Evolutionary conservation across 1,140 invertebrate species (phyloP), one percentile per base, ranked within the genome.

Genomic region (Dryas iulia): DNA sequence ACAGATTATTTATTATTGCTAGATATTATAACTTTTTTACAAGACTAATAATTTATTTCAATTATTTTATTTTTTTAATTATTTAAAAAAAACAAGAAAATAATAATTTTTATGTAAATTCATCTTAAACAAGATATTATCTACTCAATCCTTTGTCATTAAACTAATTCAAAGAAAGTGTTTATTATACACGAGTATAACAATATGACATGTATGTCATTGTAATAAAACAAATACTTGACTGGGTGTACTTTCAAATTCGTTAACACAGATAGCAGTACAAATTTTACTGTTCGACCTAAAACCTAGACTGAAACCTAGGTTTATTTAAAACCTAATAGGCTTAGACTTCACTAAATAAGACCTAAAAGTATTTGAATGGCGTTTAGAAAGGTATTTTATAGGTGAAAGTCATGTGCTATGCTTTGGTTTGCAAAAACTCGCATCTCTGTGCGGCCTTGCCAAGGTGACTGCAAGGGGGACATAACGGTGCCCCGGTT

Each of bases 401-500:
- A 84, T 87, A 84, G 89, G 89, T 90, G 89, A 91, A 91, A 91
- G 89, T 91, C 87, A 86, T 89, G 80, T 84, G 78, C 84, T 85
- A 84, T 81, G 79, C 75, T 79, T 47, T 47, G 12, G 39, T 47
- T 86, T 84, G 89, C 87, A 90, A 91, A 91, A 91, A 91, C 86
- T 89, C 78, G 82, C 84, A 88, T 89, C 89, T 87, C 83, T 69
- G 66, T 70, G 80, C 87, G 89, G 89, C 89, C 89, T 91, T 91
- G 89, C 80, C 89, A 91, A 91, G 89, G 89, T 91, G 81, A 91
- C 72, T 87, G 87, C 89, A 89, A 87, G 82, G 84, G 86, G 87
- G 87, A 87, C 87, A 89, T 91, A 91, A 89, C 89, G 89, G 89
- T 86, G 74, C 70, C 72, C 70, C 78, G 68, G 69, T 71, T 63